These are phyloP conservation scores for Phyllotreta striolata DNA, from an alignment of 2,888 invertebrate species.

Conservation along the genomic window DNA sequence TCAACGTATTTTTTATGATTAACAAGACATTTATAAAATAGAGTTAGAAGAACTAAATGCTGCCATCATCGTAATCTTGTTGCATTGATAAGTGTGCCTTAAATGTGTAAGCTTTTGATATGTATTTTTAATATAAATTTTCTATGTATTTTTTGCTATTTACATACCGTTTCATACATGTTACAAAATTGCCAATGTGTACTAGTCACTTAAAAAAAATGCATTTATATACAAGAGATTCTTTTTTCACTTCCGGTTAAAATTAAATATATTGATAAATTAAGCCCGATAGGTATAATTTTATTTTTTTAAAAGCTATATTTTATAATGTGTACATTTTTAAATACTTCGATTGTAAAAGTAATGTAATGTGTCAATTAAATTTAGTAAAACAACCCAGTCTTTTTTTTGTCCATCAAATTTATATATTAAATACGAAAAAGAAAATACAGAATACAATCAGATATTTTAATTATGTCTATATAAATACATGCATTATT, in stretches of 20 bases:
- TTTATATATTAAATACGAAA: slow-evolving; percentile 2
- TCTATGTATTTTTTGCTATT: neutral
- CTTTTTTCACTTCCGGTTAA: neutral
- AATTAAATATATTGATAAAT: slow-evolving; percentile 1
- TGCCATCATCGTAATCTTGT: slow-evolving; percentile 11
- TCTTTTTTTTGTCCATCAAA: neutral
- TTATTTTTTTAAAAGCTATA: slow-evolving; percentile 8
- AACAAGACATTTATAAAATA: too few relatives aligned
- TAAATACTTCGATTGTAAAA: slow-evolving; percentile 10
- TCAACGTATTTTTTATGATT: too few relatives aligned
- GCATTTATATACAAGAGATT: too few relatives aligned
- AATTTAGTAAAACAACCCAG: slow-evolving; percentile 4
- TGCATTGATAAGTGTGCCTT: slow-evolving; percentile 18
- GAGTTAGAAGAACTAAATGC: slow-evolving; percentile 2
- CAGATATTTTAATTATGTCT: slow-evolving; percentile 42
- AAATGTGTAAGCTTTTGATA: slow-evolving; percentile 18
- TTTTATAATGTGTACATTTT: slow-evolving; percentile 5
- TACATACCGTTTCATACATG: too few relatives aligned
- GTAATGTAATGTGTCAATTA: slow-evolving; percentile 18
- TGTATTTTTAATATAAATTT: slow-evolving; percentile 11
- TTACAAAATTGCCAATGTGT: neutral
- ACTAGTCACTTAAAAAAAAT: neutral
- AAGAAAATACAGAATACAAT: slow-evolving; percentile 33
- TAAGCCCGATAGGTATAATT: slow-evolving; percentile 1
- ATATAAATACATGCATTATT: slow-evolving; percentile 42